These are phyloP conservation scores for Threskiornis aethiopicus DNA, from an alignment of 2,797 vertebrate genomes.

Conservation along the genomic window DNA sequence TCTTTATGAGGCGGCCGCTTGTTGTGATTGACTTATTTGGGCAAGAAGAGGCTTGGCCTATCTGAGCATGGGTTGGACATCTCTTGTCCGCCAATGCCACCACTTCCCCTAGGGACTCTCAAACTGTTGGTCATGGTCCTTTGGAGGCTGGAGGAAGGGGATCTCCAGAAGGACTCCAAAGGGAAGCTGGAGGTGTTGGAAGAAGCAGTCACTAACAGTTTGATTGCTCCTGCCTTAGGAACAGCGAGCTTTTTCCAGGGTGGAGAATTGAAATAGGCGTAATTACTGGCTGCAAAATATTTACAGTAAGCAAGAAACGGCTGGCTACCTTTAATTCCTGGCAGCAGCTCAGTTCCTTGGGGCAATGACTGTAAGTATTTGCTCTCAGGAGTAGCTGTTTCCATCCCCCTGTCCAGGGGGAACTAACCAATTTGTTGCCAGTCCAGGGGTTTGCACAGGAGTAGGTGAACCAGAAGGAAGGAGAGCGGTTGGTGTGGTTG, in stretches of 20 bases:
- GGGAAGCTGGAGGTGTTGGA: neutral
- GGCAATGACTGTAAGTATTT: neutral
- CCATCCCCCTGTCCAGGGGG: neutral
- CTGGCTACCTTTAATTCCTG: neutral
- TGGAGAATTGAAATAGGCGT: neutral
- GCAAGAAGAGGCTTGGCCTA: neutral
- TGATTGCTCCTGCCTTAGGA: neutral
- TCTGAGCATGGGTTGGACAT: neutral
- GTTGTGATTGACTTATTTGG: neutral
- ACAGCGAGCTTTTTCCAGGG: neutral
- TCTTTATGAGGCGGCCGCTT: neutral
- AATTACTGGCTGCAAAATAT: slow-evolving; percentile 2
- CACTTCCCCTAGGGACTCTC: neutral
- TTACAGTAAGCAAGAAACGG: neutral
- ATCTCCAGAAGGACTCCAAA: neutral
- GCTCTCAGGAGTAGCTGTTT: neutral
- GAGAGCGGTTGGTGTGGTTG: fast-evolving
- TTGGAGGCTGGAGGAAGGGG: neutral
- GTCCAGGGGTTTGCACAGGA: neutral
- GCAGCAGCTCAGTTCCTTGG: neutral
- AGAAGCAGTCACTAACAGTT: neutral
- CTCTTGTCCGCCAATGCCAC: neutral
- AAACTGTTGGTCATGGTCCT: neutral
- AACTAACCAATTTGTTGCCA: neutral
- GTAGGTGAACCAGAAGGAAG: neutral